Evolutionary conservation across 2,797 vertebrate genomes (phyloP).

Genomic region (Periophthalmus magnuspinnatus): DNA sequence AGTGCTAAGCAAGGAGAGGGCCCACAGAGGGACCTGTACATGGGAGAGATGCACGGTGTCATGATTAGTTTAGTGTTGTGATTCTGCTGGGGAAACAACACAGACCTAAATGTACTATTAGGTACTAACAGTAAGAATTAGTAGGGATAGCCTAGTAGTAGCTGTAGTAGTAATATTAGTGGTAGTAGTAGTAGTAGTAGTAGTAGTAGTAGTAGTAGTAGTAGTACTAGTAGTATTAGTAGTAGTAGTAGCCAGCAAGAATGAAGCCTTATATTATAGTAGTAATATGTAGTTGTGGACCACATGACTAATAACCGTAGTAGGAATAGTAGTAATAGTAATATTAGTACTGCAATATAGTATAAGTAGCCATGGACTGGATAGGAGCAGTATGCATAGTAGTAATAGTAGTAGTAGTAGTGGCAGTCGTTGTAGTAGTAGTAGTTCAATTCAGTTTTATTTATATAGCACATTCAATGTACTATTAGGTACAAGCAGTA

Average conservation of each 20-base stretch:
- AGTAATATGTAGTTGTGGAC: too few species aligned
- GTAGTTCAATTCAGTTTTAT: too few species aligned
- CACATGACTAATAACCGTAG: too few species aligned
- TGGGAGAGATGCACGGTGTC: slow-evolving; percentile 60
- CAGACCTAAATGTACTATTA: slow-evolving; percentile 11
- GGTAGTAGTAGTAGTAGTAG: neutral
- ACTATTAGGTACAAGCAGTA: too few species aligned
- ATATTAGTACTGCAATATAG: too few species aligned
- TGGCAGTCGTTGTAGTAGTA: too few species aligned
- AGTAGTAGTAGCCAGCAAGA: neutral
- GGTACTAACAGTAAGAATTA: neutral
- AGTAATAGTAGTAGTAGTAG: too few species aligned
- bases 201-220: neutral
- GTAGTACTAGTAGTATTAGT: neutral
- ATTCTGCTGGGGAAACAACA: slow-evolving; percentile 65
- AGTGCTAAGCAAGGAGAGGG: slow-evolving; percentile 45
- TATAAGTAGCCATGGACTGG: too few species aligned
- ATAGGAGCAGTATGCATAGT: too few species aligned
- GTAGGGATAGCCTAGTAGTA: neutral
- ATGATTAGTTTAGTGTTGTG: slow-evolving; percentile 68
- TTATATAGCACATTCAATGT: too few species aligned
- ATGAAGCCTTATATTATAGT: too few species aligned
- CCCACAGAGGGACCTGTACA: slow-evolving; percentile 55
- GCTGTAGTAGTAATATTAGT: neutral
- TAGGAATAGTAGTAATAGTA: too few species aligned